Conservation (phyloP, 2,797 vertebrate genomes). For the Gila robusta region DNA sequence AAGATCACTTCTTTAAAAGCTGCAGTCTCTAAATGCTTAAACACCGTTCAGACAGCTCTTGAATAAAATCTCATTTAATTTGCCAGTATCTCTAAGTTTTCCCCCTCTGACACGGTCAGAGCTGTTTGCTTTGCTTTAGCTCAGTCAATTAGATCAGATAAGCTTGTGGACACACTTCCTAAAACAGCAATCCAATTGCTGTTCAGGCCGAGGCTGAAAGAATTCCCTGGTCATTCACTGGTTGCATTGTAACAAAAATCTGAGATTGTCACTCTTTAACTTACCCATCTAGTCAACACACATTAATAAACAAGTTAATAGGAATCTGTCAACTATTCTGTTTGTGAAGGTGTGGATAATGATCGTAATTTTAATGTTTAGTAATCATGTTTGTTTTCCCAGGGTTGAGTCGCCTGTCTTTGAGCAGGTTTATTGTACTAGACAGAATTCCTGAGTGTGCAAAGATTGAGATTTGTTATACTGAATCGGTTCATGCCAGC, state of each 20-base stretch:
- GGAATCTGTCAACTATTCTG: neutral
- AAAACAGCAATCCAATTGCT: slow-evolving; percentile 48
- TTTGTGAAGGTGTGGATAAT: slow-evolving; percentile 28
- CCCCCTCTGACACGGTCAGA: slow-evolving; percentile 10
- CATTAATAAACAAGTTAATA: neutral
- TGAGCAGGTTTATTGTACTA: neutral
- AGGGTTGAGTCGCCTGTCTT: neutral
- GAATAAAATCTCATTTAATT: neutral
- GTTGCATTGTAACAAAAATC: neutral
- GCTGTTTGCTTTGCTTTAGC: slow-evolving; percentile 52
- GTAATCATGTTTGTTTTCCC: neutral
- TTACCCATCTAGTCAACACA: too few relatives aligned
- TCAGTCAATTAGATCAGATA: slow-evolving; percentile 43
- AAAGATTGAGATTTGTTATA: neutral
- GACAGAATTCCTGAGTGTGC: neutral
- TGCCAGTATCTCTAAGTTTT: neutral
- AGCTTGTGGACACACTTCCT: slow-evolving; percentile 45
- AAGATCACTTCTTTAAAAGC: neutral
- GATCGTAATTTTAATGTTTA: neutral
- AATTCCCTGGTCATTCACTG: neutral
- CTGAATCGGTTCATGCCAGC: neutral
- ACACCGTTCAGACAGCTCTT: neutral
- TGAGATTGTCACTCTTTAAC: too few relatives aligned
- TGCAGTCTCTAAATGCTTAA: neutral
- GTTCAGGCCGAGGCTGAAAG: too few relatives aligned